Evolutionary conservation across 1,140 invertebrate species (phyloP).

Genomic region (Camponotus pennsylvanicus): DNA sequence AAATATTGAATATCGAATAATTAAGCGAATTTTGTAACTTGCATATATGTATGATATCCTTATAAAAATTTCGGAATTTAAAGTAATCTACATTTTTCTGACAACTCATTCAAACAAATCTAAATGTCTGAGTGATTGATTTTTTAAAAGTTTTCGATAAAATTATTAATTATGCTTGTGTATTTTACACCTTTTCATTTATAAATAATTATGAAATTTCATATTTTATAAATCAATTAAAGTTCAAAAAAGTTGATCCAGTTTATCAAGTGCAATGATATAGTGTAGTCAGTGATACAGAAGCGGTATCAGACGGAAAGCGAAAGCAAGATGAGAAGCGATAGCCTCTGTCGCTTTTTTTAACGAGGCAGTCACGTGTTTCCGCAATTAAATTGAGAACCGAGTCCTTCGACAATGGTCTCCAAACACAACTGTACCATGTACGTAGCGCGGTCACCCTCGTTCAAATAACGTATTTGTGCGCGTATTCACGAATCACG

Average conservation of each 20-base stretch:
- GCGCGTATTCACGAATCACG: constrained; percentile 36
- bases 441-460: constrained; percentile 2
- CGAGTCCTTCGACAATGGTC: constrained; percentile 68
- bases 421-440: constrained; percentile 33
- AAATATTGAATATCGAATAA: neutral
- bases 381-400: constrained; percentile 76
- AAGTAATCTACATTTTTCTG: neutral
- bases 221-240: neutral
- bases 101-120: neutral
- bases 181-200: neutral
- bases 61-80: neutral
- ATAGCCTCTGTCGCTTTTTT: constrained; percentile 54
- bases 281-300: constrained; percentile 14
- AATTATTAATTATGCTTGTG: neutral
- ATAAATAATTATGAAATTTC: constrained; percentile 1
- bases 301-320: constrained; percentile 20
- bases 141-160: neutral
- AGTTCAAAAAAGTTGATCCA: constrained; percentile 10
- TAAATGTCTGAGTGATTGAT: neutral
- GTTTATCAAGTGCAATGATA: constrained; percentile 14
- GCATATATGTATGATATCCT: neutral
- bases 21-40: neutral
- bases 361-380: constrained; percentile 74
- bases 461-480: constrained; percentile 37
- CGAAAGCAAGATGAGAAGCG: constrained; percentile 37